A percentile compares a stretch with the other conserved stretches of the same genome.
phyloP scores from a whole-genome alignment of 2,888 invertebrate species.

The Andrena minutula region DNA sequence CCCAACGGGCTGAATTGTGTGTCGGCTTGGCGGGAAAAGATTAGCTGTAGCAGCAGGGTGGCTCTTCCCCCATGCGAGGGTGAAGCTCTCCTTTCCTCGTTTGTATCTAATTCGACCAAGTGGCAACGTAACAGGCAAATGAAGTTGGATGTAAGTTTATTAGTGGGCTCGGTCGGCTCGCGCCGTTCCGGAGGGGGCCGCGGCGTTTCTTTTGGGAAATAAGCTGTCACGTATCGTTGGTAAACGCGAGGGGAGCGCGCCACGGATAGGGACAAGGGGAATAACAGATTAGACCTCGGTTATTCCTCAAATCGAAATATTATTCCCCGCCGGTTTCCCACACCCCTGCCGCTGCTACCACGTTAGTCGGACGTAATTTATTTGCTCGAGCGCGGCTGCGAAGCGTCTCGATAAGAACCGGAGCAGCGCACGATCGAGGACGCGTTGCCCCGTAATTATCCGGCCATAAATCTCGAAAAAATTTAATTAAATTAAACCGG shows the following conservation, averaged over 20 bases:
- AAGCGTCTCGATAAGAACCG: slow-evolving; percentile 38
- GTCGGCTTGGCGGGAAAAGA: too few species aligned
- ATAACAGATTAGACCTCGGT: slow-evolving; percentile 64
- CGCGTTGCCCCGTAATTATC: slow-evolving; percentile 43
- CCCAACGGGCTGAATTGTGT: too few species aligned
- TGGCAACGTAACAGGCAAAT: slow-evolving; percentile 58
- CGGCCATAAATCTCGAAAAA: slow-evolving; percentile 44
- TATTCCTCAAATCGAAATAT: slow-evolving; percentile 68
- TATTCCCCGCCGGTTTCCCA: slow-evolving; percentile 45
- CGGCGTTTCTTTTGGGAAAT: slow-evolving; percentile 64
- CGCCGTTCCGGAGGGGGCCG: slow-evolving; percentile 20
- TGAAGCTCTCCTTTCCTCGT: background rate
- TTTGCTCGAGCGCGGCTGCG: slow-evolving; percentile 29
- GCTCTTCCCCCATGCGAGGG: background rate
- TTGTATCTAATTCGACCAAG: slow-evolving; percentile 45
- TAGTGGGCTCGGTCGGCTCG: slow-evolving; percentile 35
- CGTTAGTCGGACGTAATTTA: slow-evolving; percentile 48
- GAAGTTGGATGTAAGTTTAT: slow-evolving; percentile 62
- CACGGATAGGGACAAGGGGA: slow-evolving; percentile 57
- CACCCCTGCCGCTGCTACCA: too few species aligned
- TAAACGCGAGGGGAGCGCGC: slow-evolving; percentile 58
- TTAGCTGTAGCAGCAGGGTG: too few species aligned
- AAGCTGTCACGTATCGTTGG: slow-evolving; percentile 70
- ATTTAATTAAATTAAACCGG: slow-evolving; percentile 36
- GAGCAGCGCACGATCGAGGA: slow-evolving; percentile 25